phyloP scores from a whole-genome alignment of 2,113 vertebrate genomes.

The Anarhynchus alexandrinus region DNA sequence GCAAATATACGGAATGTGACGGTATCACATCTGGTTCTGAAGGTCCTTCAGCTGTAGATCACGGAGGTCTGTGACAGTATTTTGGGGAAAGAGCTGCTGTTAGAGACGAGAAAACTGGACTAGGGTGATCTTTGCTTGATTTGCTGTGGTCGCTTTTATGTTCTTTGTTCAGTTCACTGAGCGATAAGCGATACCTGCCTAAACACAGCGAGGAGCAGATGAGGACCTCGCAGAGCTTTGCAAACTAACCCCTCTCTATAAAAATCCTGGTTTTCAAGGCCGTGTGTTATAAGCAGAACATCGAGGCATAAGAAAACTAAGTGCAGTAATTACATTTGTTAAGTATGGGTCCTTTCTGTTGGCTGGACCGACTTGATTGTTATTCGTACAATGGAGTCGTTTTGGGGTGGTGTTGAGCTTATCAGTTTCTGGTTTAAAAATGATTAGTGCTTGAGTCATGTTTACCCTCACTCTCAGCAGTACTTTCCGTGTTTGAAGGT shows the following conservation, averaged over 20 bases:
- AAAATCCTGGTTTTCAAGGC: not conserved
- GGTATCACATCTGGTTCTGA: not conserved
- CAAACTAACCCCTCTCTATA: not conserved
- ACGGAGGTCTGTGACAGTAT: not conserved
- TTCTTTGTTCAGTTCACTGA: not conserved
- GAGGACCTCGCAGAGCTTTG: not conserved
- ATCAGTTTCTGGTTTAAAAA: not conserved
- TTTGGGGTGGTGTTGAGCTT: not conserved
- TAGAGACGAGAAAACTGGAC: not conserved
- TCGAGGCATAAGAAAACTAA: not conserved
- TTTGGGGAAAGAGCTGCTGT: not conserved
- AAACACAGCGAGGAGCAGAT: not conserved
- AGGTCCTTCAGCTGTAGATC: not conserved
- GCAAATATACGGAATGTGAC: no score
- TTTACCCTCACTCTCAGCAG: not conserved
- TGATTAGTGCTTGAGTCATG: not conserved
- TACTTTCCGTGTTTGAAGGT: not conserved
- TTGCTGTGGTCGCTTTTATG: not conserved
- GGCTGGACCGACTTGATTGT: not conserved
- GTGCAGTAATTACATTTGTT: not conserved
- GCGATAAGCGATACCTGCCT: not conserved
- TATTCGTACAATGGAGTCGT: not conserved
- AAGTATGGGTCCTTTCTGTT: not conserved
- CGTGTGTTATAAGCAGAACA: not conserved
- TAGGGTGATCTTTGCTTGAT: not conserved